phyloP scores from a whole-genome alignment of 2,113 vertebrate species.

The Callipepla squamata region DNA sequence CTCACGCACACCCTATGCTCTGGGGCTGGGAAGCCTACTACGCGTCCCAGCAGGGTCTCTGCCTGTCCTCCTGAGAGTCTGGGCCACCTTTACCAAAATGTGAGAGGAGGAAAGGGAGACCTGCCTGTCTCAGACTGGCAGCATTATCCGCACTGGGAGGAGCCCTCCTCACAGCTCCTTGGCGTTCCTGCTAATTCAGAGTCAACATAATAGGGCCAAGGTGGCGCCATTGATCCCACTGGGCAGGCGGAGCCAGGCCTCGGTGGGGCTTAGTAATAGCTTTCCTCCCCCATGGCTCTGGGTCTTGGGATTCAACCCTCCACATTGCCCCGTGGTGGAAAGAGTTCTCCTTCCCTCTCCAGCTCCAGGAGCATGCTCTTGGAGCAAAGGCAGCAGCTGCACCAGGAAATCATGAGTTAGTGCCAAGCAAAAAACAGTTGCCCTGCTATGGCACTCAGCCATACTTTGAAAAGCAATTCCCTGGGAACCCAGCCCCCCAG shows the following conservation, averaged over 20 bases:
- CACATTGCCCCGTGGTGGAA: not conserved
- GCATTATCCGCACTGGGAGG: conserved; percentile 16
- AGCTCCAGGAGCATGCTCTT: not conserved
- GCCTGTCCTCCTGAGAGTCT: not conserved
- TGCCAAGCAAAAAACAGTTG: not conserved
- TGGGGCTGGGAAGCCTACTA: not conserved
- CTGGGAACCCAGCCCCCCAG: not conserved
- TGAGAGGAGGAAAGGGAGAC: not conserved
- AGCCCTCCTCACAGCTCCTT: conserved; percentile 20
- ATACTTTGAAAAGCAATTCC: not conserved
- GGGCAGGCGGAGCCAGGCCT: conserved; percentile 34
- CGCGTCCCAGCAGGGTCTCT: fast-evolving
- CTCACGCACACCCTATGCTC: fast-evolving
- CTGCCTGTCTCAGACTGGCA: not conserved
- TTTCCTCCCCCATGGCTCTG: conserved; percentile 12
- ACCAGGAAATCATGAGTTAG: not conserved
- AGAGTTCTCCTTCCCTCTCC: not conserved
- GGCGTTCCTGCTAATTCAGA: conserved; percentile 44
- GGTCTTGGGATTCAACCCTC: conserved; percentile 18
- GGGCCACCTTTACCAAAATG: not conserved
- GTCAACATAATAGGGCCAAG: conserved; percentile 52
- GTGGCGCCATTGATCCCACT: conserved; percentile 54
- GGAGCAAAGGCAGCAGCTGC: not conserved
- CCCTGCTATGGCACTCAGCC: not conserved
- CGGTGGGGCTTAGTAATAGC: not conserved